phyloP scores from a whole-genome alignment of 2,113 vertebrate genomes.

The Petroica traversi region DNA sequence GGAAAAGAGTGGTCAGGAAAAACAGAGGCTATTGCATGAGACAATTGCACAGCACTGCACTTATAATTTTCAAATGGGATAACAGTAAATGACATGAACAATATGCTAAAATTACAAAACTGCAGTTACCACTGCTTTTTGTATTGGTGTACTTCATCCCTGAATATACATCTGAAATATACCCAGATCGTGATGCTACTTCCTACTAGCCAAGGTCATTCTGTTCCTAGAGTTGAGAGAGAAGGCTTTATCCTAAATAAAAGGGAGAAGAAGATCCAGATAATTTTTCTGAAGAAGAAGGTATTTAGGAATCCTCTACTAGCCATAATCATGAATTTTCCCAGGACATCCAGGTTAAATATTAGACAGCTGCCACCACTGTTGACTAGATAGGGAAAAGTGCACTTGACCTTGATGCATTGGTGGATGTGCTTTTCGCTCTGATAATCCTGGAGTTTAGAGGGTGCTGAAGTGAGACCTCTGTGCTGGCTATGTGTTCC shows the following conservation, averaged over 20 bases:
- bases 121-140: background rate
- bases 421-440: background rate
- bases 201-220: background rate
- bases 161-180: background rate
- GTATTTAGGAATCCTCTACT: background rate
- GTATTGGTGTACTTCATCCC: background rate
- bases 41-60: background rate
- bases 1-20: background rate
- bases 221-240: background rate
- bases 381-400: background rate
- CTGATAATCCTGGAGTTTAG: background rate
- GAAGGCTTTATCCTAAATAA: background rate
- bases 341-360: background rate
- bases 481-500: accelerated
- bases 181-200: background rate
- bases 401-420: background rate
- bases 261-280: background rate
- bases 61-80: background rate
- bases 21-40: background rate
- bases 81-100: background rate
- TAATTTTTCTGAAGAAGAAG: background rate
- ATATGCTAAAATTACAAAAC: background rate
- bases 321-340: background rate
- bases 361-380: background rate
- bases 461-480: background rate